A percentile compares a stretch with the other conserved stretches of the same genome.
Evolutionary conservation across 2,797 vertebrate genomes (phyloP).

Genomic region (Austrolebias charrua): DNA sequence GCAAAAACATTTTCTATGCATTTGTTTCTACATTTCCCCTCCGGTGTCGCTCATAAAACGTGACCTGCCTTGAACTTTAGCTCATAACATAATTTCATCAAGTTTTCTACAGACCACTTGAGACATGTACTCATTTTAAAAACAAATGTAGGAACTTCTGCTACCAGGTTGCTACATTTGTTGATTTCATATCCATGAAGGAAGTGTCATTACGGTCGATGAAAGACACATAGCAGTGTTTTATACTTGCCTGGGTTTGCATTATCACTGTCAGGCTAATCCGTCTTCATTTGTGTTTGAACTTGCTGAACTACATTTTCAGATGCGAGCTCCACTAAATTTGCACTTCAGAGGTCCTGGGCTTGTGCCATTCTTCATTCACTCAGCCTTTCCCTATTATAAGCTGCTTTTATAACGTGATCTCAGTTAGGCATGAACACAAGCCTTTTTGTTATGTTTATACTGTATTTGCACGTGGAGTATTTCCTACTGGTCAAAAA

Average conservation of each 20-base stretch:
- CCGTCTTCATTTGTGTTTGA: conserved; percentile 73
- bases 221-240: conserved; percentile 44
- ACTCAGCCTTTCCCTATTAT: conserved; percentile 70
- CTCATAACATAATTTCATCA: conserved; percentile 40
- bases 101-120: conserved; percentile 20
- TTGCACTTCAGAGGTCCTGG: conserved; percentile 64
- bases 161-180: conserved; percentile 19
- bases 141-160: conserved; percentile 31
- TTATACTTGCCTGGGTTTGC: conserved; percentile 49
- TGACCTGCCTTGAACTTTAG: conserved; percentile 33
- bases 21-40: conserved; percentile 23
- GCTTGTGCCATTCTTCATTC: conserved; percentile 65
- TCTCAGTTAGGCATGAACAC: conserved; percentile 69
- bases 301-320: conserved; percentile 69
- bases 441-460: conserved; percentile 41
- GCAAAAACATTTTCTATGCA: not conserved
- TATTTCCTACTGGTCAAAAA: conserved; percentile 50
- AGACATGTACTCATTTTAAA: conserved; percentile 27
- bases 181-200: conserved; percentile 46
- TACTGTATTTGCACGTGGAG: conserved; percentile 48
- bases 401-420: conserved; percentile 61
- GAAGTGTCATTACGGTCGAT: conserved; percentile 29
- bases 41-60: conserved; percentile 9
- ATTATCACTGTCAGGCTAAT: conserved; percentile 56
- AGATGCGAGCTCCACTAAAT: conserved; percentile 61